A percentile compares a stretch with the other conserved stretches of the same genome.
phyloP scores from a whole-genome alignment of 2,888 invertebrate genomes.

The Caenorhabditis sp. region DNA sequence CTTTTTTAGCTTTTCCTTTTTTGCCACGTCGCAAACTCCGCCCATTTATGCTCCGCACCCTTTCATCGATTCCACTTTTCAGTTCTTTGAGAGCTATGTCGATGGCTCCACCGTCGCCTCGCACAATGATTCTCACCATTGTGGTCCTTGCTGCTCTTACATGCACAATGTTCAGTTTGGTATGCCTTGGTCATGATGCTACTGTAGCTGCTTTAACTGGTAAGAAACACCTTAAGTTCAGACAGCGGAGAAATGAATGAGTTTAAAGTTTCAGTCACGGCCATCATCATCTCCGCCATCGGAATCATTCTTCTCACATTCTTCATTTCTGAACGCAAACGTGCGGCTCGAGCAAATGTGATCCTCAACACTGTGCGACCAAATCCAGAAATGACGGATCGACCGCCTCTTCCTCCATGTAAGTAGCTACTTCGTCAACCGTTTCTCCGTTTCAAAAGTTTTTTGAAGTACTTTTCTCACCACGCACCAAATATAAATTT shows the following conservation, averaged over 20 bases:
- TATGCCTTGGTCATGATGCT: slow-evolving; percentile 28
- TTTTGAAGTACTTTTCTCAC: not conserved
- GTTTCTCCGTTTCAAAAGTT: not conserved
- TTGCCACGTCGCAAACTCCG: slow-evolving; percentile 32
- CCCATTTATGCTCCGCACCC: slow-evolving; percentile 20
- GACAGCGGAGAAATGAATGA: not conserved
- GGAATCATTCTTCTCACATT: slow-evolving; percentile 37
- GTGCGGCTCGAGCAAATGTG: not conserved
- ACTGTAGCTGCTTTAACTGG: slow-evolving; percentile 27
- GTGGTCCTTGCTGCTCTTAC: slow-evolving; percentile 9
- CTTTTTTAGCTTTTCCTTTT: slow-evolving; percentile 9
- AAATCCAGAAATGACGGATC: slow-evolving; percentile 3
- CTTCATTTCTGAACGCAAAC: slow-evolving; percentile 24
- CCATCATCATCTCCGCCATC: slow-evolving; percentile 26
- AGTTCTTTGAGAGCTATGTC: slow-evolving; percentile 13
- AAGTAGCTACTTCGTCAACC: slow-evolving; percentile 6
- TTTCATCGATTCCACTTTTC: not conserved
- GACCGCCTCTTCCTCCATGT: slow-evolving; percentile 48
- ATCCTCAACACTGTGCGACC: slow-evolving; percentile 22
- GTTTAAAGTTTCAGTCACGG: slow-evolving; percentile 41
- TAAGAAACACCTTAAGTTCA: not conserved
- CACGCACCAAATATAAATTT: not conserved
- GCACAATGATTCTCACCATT: slow-evolving; percentile 17
- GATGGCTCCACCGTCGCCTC: slow-evolving; percentile 22
- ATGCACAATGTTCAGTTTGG: slow-evolving; percentile 34